A percentile compares a stretch with the other conserved stretches of the same genome.
Conservation (phyloP, 2,888 invertebrate genomes). For the Cephus rjabovi region DNA sequence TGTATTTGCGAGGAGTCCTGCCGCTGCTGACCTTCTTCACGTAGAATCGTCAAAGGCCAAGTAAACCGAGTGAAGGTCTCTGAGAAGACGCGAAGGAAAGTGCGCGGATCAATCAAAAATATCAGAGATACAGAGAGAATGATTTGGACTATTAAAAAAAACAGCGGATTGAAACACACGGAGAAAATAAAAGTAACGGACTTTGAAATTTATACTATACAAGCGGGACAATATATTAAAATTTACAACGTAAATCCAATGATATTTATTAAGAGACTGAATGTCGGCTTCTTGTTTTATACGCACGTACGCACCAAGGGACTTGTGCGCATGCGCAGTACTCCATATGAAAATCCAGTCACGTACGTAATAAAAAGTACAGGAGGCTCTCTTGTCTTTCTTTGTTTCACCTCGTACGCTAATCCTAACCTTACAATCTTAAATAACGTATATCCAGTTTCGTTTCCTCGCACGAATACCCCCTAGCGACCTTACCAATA, state of each 20-base stretch:
- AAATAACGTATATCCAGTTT: too few species aligned
- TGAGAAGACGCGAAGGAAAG: background rate
- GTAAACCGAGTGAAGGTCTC: too few species aligned
- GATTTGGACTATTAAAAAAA: background rate
- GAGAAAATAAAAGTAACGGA: background rate
- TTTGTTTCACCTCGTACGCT: too few species aligned
- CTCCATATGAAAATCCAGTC: too few species aligned
- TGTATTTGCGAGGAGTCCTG: slow-evolving; percentile 34
- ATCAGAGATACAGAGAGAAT: background rate
- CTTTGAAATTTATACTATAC: background rate
- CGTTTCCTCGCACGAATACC: too few species aligned
- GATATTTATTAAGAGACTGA: background rate
- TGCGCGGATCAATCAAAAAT: background rate
- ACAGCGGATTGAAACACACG: background rate
- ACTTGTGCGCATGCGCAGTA: too few species aligned
- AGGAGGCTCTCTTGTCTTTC: too few species aligned
- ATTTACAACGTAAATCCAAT: background rate
- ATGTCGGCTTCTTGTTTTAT: background rate
- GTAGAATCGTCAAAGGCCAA: background rate
- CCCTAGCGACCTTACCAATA: too few species aligned
- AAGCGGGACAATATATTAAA: background rate
- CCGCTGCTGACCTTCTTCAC: background rate
- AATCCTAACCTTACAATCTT: too few species aligned
- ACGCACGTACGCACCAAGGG: background rate
- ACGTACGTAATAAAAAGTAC: too few species aligned